phyloP scores from a whole-genome alignment of 2,113 vertebrate species.

The Oreocharis arfaki region DNA sequence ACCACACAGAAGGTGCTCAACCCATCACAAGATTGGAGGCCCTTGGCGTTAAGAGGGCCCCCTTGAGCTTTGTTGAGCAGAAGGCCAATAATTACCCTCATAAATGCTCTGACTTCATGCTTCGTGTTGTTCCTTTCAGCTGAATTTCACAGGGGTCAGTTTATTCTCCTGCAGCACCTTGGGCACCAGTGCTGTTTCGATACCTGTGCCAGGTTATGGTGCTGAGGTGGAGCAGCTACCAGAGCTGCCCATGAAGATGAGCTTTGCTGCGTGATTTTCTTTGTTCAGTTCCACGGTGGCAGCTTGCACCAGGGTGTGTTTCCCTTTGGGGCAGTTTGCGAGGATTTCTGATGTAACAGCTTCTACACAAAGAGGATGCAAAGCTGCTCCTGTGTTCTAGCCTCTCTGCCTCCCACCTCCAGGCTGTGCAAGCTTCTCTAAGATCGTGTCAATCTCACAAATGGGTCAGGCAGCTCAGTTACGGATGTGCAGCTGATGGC shows the following conservation, averaged over 20 bases:
- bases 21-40: not conserved
- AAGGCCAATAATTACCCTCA: constrained; percentile 31
- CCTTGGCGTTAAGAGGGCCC: constrained; percentile 11
- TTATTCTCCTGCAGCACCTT: constrained; percentile 27
- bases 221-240: not conserved
- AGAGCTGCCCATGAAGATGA: not conserved
- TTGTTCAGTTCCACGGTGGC: not conserved
- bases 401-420: not conserved
- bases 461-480: not conserved
- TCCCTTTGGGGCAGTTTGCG: not conserved
- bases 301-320: not conserved
- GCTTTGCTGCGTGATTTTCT: not conserved
- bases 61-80: constrained; percentile 43
- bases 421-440: not conserved
- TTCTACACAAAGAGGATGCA: not conserved
- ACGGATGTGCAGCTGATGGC: not conserved
- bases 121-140: constrained; percentile 21
- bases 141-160: not conserved
- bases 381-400: not conserved
- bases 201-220: not conserved
- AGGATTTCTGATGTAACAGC: not conserved
- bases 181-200: not conserved
- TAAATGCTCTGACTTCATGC: not conserved
- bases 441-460: not conserved
- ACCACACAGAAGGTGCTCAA: not conserved